Conservation (phyloP, 35 echinoderm and acorn worm species). For the Ptychodera flava region DNA sequence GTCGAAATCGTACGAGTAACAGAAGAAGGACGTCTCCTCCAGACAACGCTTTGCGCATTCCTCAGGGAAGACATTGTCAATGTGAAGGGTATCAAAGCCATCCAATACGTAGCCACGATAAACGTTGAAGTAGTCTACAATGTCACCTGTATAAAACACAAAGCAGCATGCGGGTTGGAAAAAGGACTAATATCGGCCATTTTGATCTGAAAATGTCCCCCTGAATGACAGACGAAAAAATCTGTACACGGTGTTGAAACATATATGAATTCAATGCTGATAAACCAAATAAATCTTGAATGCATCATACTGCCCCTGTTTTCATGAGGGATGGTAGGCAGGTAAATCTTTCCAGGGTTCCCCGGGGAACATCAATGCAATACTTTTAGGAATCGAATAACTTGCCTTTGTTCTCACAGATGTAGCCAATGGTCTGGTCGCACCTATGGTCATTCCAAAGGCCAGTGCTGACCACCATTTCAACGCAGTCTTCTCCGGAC, state of each 20-base stretch:
- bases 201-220: no score
- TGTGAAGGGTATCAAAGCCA: background rate
- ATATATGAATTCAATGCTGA: no score
- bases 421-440: constrained; percentile 26
- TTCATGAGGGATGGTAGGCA: no score
- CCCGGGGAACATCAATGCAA: background rate
- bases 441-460: constrained; percentile 71
- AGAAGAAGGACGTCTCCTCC: background rate
- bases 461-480: constrained; percentile 47
- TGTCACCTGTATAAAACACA: background rate
- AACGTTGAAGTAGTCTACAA: background rate
- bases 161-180: no score
- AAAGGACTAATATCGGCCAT: no score
- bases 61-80: background rate
- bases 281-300: no score
- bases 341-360: no score
- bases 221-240: no score
- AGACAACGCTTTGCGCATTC: background rate
- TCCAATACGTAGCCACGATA: background rate
- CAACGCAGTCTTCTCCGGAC: constrained; percentile 53
- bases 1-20: background rate
- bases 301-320: no score
- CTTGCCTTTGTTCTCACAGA: constrained; percentile 26
- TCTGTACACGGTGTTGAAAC: no score
- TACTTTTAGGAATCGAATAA: background rate